These are phyloP conservation scores for Lateolabrax maculatus DNA, from an alignment of 2,797 vertebrate species.

Conservation along the genomic window DNA sequence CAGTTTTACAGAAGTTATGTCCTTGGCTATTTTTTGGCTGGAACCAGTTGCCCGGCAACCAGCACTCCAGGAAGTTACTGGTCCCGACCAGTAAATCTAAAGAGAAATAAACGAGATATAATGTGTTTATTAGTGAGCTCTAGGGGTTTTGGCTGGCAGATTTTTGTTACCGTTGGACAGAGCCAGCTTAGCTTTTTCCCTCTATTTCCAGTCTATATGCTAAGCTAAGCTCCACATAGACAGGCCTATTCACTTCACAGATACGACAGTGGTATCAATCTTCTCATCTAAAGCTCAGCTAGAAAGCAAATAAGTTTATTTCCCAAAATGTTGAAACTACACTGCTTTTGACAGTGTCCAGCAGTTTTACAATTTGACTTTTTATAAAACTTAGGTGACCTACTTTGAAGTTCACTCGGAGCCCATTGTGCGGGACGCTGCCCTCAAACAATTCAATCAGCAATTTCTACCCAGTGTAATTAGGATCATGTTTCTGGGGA, in stretches of 20 bases:
- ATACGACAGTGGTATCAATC: neutral
- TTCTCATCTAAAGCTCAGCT: neutral
- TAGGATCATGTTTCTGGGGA: constrained; percentile 43
- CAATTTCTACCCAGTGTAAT: constrained; percentile 53
- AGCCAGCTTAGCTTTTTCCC: neutral
- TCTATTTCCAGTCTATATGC: neutral
- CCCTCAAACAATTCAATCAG: constrained; percentile 55
- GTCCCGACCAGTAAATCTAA: too few relatives aligned
- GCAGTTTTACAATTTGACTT: neutral
- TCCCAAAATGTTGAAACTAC: neutral
- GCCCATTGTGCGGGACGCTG: neutral
- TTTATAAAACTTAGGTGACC: constrained; percentile 34
- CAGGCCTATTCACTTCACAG: neutral
- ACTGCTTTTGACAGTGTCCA: neutral
- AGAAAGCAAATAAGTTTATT: neutral
- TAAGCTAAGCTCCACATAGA: neutral
- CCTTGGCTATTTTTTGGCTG: too few relatives aligned
- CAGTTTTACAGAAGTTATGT: too few relatives aligned
- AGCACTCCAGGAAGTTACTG: too few relatives aligned
- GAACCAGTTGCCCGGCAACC: too few relatives aligned
- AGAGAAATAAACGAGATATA: neutral
- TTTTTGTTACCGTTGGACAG: neutral
- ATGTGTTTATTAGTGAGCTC: neutral
- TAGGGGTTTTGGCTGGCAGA: neutral
- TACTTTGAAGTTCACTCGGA: constrained; percentile 42